Conservation (phyloP, 2,888 invertebrate genomes). For the Auanema freiburgensis region DNA sequence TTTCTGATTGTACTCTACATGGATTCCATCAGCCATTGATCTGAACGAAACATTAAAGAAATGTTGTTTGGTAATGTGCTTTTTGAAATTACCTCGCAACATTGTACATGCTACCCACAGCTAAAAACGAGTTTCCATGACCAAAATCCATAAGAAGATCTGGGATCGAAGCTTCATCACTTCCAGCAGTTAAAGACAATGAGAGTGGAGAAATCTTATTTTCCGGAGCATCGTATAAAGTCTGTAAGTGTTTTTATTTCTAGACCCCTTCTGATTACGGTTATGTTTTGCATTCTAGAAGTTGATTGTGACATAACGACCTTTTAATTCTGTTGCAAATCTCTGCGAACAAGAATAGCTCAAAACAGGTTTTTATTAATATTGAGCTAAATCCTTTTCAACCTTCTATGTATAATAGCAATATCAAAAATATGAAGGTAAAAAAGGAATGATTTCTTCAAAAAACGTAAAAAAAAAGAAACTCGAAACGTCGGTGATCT, state of each 20-base stretch:
- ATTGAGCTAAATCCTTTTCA: no score
- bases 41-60: conserved; percentile 7
- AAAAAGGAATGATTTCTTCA: no score
- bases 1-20: conserved; percentile 33
- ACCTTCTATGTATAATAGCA: no score
- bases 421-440: no score
- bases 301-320: no score
- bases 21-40: conserved; percentile 31
- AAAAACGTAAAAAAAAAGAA: no score
- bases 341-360: no score
- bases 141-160: conserved; percentile 35
- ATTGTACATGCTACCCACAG: conserved; percentile 35
- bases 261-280: no score
- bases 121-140: conserved; percentile 34
- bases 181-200: conserved; percentile 36
- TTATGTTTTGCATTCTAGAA: no score
- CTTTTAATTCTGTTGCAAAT: no score
- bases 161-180: conserved; percentile 37
- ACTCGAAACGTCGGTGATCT: no score
- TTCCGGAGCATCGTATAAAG: conserved; percentile 47
- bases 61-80: background rate
- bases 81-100: conserved; percentile 21
- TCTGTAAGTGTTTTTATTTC: conserved; percentile 36
- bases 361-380: no score
- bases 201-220: conserved; percentile 37